A percentile compares a stretch with the other conserved stretches of the same genome.
Conservation (phyloP, 1,140 invertebrate species). For the Anadara kagoshimensis region DNA sequence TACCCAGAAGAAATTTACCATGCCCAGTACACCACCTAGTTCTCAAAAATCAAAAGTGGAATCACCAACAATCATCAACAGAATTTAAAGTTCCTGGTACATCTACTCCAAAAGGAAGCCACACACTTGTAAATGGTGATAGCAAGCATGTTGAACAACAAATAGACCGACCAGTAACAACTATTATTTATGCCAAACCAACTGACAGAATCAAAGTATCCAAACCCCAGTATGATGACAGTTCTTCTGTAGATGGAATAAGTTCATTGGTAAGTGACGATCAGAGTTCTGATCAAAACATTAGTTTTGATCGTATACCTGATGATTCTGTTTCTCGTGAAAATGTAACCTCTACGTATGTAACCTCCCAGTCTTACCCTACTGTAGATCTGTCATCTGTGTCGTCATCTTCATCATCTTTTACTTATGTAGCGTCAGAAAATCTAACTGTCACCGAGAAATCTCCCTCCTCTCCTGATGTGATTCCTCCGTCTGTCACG, state of each 20-base stretch:
- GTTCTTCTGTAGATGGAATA: background rate
- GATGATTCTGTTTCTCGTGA: background rate
- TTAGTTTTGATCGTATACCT: no score
- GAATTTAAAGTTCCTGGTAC: no score
- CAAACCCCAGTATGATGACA: conserved; percentile 10
- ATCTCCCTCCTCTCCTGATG: background rate
- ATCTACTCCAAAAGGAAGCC: background rate
- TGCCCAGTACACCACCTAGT: no score
- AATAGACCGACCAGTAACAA: conserved; percentile 43
- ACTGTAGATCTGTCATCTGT: no score
- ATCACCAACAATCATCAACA: no score
- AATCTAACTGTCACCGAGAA: conserved; percentile 1
- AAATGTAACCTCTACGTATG: background rate
- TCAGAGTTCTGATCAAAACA: background rate
- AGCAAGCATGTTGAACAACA: conserved; percentile 29
- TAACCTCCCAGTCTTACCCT: no score
- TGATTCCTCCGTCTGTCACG: conserved; percentile 14
- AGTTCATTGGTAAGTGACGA: conserved; percentile 31
- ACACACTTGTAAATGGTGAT: conserved; percentile 14
- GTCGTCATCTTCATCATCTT: no score
- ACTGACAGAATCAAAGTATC: conserved; percentile 56
- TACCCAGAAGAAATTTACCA: background rate
- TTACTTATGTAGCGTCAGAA: background rate
- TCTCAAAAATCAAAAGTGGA: no score
- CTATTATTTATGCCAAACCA: conserved; percentile 63